These are phyloP conservation scores for Streptopelia turtur DNA, from an alignment of 2,797 vertebrate species.

Conservation along the genomic window DNA sequence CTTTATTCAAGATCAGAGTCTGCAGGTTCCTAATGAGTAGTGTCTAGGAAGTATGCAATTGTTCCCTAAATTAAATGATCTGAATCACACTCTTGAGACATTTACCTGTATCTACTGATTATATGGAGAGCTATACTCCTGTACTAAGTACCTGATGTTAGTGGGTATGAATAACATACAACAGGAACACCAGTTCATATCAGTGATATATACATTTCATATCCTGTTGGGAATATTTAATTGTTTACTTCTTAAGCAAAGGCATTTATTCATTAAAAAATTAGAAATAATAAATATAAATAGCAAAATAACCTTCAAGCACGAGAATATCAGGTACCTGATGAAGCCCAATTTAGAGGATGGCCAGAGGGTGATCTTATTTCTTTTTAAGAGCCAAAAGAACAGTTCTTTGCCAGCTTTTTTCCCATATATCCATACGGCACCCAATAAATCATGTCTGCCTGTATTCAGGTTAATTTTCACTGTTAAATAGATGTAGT, in stretches of 20 bases:
- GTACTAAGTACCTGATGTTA: background rate
- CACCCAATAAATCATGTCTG: background rate
- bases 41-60: background rate
- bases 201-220: background rate
- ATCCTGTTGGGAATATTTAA: background rate
- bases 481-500: background rate
- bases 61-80: background rate
- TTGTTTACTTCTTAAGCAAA: background rate
- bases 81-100: background rate
- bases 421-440: background rate
- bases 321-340: background rate
- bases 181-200: background rate
- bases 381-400: background rate
- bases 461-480: slow-evolving; percentile 32
- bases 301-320: background rate
- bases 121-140: background rate
- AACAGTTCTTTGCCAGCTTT: background rate
- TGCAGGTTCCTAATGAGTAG: background rate
- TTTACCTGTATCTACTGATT: slow-evolving; percentile 9
- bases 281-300: background rate
- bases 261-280: background rate
- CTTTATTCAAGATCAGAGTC: background rate
- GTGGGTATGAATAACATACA: background rate
- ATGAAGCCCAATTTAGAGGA: background rate
- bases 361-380: background rate